Evolutionary conservation across 2,113 vertebrate species (phyloP), one percentile per base, ranked within the genome.

Genomic region (Oxygymnocypris stewartii): DNA sequence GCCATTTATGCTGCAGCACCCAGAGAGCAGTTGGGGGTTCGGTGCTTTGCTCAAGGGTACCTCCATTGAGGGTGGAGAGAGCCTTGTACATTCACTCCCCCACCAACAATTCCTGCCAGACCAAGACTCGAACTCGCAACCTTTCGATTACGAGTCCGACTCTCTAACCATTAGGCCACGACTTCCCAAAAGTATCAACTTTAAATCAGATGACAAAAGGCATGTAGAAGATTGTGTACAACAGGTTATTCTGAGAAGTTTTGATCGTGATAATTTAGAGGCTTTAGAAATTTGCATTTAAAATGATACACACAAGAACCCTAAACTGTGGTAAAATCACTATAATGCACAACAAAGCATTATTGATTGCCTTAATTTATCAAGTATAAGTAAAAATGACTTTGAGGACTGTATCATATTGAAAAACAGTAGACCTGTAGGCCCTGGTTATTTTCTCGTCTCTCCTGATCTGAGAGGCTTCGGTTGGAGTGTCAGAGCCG

Each of bases 401-500:
- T 61, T 51, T 16, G 6, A 80, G 78, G 18, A 61, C 78, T 61
- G 59, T 81, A 81, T 12, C n/a, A 47, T 63, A 81, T 81, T 65
- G 79, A 61, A 63, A 42, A 80, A 80, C 59, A 67, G 59, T 44
- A 82, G 80, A 82, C 42, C 61, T 69, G 63, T 47, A 69, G 80
- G 59, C 63, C 28, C 61, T 67, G 63, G 63, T 23, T 82, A 49
- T 25, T 69, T 71, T 61, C 57, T 42, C 61, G 16, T 83, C 81
- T 83, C 71, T 42, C n/a, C 57, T 65, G 40, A 73, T 82, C 61
- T 82, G 49, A 84, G 47, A 54, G 61, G 42, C 82, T 84, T 74
- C 12, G 54, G 28, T 79, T 61, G 51, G 54, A 75, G 65, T 79
- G 79, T 83, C 63, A 42, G 44, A 78, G 47, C 28, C 57, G 35